These are phyloP conservation scores for Drosophila ercepeae DNA, from an alignment of 1,140 invertebrate genomes.

Conservation along the genomic window DNA sequence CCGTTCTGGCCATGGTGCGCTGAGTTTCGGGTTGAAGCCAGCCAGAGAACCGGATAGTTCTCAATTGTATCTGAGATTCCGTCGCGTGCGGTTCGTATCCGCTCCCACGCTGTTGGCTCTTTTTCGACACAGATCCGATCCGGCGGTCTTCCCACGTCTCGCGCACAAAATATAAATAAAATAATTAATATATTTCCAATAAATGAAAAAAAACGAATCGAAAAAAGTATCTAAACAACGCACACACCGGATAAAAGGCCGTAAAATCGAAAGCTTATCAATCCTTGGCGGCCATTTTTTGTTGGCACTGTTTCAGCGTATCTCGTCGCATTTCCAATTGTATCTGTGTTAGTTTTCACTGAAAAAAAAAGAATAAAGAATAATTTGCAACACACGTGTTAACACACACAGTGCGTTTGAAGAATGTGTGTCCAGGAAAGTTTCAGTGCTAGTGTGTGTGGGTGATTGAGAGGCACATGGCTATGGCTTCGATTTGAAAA, in stretches of 20 bases:
- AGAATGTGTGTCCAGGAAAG: slow-evolving; percentile 30
- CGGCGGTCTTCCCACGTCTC: slow-evolving; percentile 24
- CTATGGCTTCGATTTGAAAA: slow-evolving; percentile 23
- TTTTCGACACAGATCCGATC: slow-evolving; percentile 16
- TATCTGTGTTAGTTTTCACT: slow-evolving; percentile 31
- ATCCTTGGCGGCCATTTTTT: slow-evolving; percentile 34
- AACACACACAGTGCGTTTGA: slow-evolving; percentile 73
- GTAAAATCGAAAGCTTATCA: slow-evolving; percentile 14
- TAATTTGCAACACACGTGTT: slow-evolving; percentile 77
- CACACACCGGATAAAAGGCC: slow-evolving; percentile 11
- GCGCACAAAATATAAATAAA: slow-evolving; percentile 26
- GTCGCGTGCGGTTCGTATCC: slow-evolving; percentile 63
- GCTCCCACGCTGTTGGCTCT: slow-evolving; percentile 14
- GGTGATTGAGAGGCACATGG: slow-evolving; percentile 29
- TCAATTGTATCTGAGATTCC: slow-evolving; percentile 56
- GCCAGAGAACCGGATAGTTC: slow-evolving; percentile 19
- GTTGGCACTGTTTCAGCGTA: slow-evolving; percentile 30
- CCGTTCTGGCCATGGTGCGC: slow-evolving; percentile 28
- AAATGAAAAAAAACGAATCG: slow-evolving; percentile 19
- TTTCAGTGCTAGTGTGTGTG: slow-evolving; percentile 9
- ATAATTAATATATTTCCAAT: slow-evolving; percentile 12
- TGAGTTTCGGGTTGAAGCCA: neutral
- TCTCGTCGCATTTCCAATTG: slow-evolving; percentile 19
- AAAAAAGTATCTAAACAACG: too few relatives aligned
- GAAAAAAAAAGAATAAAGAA: too few relatives aligned